A percentile compares a stretch with the other conserved stretches of the same genome.
phyloP scores from a whole-genome alignment of 2,888 invertebrate species.

The Poecilus cupreus region DNA sequence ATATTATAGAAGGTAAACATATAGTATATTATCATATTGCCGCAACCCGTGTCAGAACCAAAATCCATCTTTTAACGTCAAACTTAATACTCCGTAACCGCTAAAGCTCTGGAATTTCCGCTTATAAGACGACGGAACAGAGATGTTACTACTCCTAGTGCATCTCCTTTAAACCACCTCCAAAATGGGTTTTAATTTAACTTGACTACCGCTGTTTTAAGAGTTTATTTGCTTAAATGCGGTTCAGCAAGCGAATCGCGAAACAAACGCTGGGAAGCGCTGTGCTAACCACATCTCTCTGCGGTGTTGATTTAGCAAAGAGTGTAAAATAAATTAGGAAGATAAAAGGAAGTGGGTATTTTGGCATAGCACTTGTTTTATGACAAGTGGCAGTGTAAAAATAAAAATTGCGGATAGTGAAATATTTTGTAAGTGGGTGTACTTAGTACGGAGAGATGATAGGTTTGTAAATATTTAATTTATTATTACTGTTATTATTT shows the following conservation, averaged over 20 bases:
- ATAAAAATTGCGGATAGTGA: not conserved
- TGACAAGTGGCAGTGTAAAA: not conserved
- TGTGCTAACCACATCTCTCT: not conserved
- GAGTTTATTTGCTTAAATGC: conserved; percentile 34
- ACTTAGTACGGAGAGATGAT: not conserved
- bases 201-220: conserved; percentile 37
- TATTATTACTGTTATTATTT: not conserved
- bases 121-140: too few species aligned
- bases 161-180: not conserved
- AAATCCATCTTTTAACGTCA: too few species aligned
- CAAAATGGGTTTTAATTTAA: conserved; percentile 54
- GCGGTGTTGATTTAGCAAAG: conserved; percentile 7
- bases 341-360: conserved; percentile 14
- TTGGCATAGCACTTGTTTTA: conserved; percentile 22
- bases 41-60: too few species aligned
- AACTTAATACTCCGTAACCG: too few species aligned
- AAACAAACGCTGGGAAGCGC: not conserved
- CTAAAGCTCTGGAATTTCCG: too few species aligned
- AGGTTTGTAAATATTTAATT: not conserved
- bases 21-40: not conserved
- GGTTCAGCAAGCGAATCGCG: conserved; percentile 4
- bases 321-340: conserved; percentile 27
- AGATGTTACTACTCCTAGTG: too few species aligned
- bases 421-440: not conserved
- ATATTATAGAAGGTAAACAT: not conserved